Conservation (phyloP, 2,888 invertebrate genomes). For the Atrina japonica region DNA sequence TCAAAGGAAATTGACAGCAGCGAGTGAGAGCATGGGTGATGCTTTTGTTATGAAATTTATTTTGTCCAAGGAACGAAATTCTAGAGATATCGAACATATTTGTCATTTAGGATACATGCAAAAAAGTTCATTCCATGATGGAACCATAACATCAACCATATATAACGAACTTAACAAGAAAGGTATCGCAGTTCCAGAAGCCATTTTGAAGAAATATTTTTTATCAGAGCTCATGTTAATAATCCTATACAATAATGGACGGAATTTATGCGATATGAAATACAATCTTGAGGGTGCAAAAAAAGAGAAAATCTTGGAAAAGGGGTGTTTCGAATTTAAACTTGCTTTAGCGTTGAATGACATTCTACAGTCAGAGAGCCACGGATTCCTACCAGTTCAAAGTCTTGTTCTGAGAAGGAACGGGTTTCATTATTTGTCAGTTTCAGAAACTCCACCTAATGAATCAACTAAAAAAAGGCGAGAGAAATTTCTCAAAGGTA, state of each 20-base stretch:
- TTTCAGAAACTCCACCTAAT: neutral
- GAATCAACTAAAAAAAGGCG: neutral
- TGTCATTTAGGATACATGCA: too few species aligned
- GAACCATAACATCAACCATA: too few species aligned
- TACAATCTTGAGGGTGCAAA: neutral
- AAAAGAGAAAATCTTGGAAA: neutral
- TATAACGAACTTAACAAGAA: neutral
- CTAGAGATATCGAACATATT: too few species aligned
- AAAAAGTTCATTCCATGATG: too few species aligned
- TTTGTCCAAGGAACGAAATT: too few species aligned
- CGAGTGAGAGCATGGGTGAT: too few species aligned
- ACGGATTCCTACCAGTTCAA: neutral
- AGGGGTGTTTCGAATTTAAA: neutral
- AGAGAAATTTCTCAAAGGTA: neutral
- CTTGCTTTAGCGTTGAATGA: neutral
- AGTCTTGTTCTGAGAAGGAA: neutral
- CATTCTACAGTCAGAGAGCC: neutral
- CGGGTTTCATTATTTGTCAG: neutral
- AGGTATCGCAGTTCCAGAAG: neutral
- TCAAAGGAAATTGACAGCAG: too few species aligned
- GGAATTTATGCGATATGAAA: neutral
- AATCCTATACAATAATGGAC: slow-evolving; percentile 3
- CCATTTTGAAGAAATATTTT: neutral
- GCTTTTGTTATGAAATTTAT: too few species aligned
- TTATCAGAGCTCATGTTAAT: neutral